phyloP scores from a whole-genome alignment of 2,113 vertebrate genomes.

The Channa maculata region DNA sequence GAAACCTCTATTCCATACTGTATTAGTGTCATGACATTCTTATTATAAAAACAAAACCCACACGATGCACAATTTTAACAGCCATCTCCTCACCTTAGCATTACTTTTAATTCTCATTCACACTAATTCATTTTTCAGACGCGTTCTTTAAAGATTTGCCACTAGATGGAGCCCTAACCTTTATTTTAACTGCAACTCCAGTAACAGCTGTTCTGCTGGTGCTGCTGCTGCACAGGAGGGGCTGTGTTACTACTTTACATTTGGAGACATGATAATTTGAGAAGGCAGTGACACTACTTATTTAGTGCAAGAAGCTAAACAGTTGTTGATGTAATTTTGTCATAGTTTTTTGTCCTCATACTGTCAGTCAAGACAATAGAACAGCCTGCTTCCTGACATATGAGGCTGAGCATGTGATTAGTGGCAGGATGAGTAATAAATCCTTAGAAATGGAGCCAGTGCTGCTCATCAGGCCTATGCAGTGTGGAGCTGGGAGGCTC shows the following conservation, averaged over 20 bases:
- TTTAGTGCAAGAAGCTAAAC: slow-evolving; percentile 35
- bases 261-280: slow-evolving; percentile 29
- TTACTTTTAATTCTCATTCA: neutral
- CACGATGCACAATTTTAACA: neutral
- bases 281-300: slow-evolving; percentile 38
- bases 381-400: slow-evolving; percentile 28
- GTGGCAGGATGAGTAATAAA: slow-evolving; percentile 43
- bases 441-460: slow-evolving; percentile 51
- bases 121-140: neutral
- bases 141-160: neutral
- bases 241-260: slow-evolving; percentile 10
- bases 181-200: slow-evolving; percentile 42
- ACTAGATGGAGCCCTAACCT: slow-evolving; percentile 67
- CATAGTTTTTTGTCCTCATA: slow-evolving; percentile 35
- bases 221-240: slow-evolving; percentile 30
- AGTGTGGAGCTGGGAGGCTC: slow-evolving; percentile 19
- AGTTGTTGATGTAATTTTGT: slow-evolving; percentile 42
- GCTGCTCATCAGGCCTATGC: slow-evolving; percentile 47
- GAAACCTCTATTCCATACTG: too few species aligned
- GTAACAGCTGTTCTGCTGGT: slow-evolving; percentile 58
- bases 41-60: too few species aligned
- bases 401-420: slow-evolving; percentile 54
- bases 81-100: neutral
- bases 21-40: too few species aligned
- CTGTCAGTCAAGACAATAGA: slow-evolving; percentile 33